Conservation (phyloP, 2,113 vertebrate species). For the Rissa tridactyla region DNA sequence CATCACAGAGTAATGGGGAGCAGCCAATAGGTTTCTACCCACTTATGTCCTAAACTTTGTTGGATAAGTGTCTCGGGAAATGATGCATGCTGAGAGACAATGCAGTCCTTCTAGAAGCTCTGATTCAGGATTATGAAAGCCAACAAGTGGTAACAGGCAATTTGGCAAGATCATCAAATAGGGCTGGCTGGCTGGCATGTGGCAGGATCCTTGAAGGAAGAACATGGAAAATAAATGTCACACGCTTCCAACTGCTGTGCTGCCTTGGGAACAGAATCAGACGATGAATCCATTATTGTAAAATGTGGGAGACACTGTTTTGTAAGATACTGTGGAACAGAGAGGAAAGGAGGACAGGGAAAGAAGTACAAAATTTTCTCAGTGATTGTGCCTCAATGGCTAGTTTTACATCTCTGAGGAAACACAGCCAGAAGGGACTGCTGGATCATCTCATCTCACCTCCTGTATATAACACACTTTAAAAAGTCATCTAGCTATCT, state of each 20-base stretch:
- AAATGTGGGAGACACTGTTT: background rate
- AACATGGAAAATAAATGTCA: background rate
- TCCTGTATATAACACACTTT: background rate
- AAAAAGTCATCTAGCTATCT: background rate
- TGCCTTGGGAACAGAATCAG: background rate
- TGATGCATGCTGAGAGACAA: background rate
- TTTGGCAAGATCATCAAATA: background rate
- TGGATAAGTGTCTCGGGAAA: background rate
- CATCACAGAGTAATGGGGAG: background rate
- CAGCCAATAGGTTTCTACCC: background rate
- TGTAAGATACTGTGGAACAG: background rate
- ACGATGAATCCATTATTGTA: background rate
- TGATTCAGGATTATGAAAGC: background rate
- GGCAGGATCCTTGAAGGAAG: background rate
- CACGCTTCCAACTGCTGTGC: background rate
- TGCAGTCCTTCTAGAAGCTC: background rate
- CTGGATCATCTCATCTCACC: background rate
- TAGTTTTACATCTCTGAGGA: background rate
- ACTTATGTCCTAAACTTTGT: background rate
- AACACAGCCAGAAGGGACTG: background rate
- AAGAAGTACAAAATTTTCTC: background rate
- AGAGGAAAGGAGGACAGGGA: background rate
- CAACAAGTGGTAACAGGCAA: background rate
- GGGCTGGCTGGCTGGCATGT: background rate
- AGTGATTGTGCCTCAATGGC: no score